Evolutionary conservation across 2,888 invertebrate species (phyloP).

Genomic region (Lacanobia oleracea): DNA sequence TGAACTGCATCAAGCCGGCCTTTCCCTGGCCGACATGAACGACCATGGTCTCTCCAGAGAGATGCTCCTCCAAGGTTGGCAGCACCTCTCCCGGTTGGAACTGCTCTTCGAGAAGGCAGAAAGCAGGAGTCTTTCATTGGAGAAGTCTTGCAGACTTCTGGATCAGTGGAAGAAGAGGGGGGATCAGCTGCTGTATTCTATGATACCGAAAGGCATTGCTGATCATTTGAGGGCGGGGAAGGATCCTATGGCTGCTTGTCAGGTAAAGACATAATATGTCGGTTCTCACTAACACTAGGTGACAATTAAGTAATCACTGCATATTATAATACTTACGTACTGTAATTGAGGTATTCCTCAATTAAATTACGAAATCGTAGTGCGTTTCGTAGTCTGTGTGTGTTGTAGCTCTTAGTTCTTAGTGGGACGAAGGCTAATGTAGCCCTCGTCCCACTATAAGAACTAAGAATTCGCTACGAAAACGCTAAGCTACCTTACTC

Average conservation of each 20-base stretch:
- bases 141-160: conserved; percentile 93
- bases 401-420: too few species aligned
- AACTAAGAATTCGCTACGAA: not conserved
- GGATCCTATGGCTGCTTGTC: conserved; percentile 94
- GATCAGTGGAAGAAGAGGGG: conserved; percentile 97
- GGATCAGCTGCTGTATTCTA: conserved; percentile 96
- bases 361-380: too few species aligned
- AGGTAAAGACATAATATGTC: conserved; percentile 84
- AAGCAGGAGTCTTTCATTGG: conserved; percentile 94
- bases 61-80: conserved; percentile 96
- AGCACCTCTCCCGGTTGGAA: conserved; percentile 95
- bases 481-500: not conserved
- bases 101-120: conserved; percentile 96
- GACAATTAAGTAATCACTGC: not conserved
- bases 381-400: too few species aligned
- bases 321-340: too few species aligned
- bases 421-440: too few species aligned
- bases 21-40: conserved; percentile 96
- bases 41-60: conserved; percentile 96
- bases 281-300: too few species aligned
- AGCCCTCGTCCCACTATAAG: too few species aligned
- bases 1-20: conserved; percentile 94
- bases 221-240: conserved; percentile 94
- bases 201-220: conserved; percentile 97
- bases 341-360: too few species aligned